These are phyloP conservation scores for Ophioninae sp. DNA, from an alignment of 2,888 invertebrate species.

Conservation along the genomic window DNA sequence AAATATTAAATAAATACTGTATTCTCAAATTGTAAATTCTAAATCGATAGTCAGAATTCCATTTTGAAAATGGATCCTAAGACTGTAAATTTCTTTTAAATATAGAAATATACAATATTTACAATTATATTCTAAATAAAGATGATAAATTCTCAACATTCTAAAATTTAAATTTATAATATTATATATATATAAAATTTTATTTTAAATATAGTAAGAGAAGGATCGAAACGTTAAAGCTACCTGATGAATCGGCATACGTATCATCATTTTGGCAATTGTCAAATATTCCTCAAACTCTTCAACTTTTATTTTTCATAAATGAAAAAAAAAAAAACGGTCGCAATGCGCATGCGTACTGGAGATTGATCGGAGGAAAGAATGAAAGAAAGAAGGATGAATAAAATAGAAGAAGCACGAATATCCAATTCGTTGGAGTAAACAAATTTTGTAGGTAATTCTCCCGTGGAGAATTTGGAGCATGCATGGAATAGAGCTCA, in stretches of 20 bases:
- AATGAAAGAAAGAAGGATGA: not conserved
- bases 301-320: not conserved
- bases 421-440: not conserved
- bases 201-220: not conserved
- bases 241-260: not conserved
- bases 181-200: not conserved
- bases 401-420: not conserved
- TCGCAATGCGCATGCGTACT: not conserved
- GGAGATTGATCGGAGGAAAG: not conserved
- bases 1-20: too few relatives aligned
- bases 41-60: too few relatives aligned
- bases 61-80: too few relatives aligned
- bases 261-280: not conserved
- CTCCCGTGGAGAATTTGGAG: not conserved
- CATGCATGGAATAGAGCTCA: not conserved
- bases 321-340: not conserved
- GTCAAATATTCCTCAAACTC: not conserved
- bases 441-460: not conserved
- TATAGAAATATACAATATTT: too few relatives aligned
- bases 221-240: too few relatives aligned
- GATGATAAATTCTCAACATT: too few relatives aligned
- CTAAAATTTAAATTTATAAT: too few relatives aligned
- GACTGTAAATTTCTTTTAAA: too few relatives aligned
- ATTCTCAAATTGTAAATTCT: too few relatives aligned
- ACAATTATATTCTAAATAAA: too few relatives aligned